These are phyloP conservation scores for Psylliodes chrysocephalus DNA, from an alignment of 2,888 invertebrate species.

Conservation along the genomic window DNA sequence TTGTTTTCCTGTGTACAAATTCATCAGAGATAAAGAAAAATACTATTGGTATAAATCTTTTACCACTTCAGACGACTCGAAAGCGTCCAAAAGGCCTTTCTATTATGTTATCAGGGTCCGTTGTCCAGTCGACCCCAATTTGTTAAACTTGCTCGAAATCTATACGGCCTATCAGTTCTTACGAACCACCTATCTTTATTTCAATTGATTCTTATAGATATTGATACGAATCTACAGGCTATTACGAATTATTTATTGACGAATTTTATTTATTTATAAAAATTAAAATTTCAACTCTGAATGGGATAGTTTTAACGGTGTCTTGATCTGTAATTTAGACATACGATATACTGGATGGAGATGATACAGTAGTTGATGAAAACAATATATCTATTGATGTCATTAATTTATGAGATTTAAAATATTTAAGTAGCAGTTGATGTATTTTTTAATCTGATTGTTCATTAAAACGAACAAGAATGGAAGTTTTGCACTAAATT, in stretches of 20 bases:
- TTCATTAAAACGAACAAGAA: no score
- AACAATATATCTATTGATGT: no score
- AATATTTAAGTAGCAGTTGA: no score
- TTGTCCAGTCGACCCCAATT: slow-evolving; percentile 55
- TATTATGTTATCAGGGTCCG: slow-evolving; percentile 56
- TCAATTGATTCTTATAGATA: slow-evolving; percentile 29
- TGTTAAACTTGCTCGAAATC: slow-evolving; percentile 44
- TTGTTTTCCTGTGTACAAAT: neutral
- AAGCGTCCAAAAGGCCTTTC: slow-evolving; percentile 48
- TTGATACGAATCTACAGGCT: slow-evolving; percentile 15
- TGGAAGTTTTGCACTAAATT: no score
- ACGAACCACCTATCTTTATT: slow-evolving; percentile 30
- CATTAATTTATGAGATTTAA: no score
- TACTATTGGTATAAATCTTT: slow-evolving; percentile 42
- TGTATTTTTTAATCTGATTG: no score
- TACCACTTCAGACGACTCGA: slow-evolving; percentile 36
- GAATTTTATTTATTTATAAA: no score
- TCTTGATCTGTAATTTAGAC: no score
- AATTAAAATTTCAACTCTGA: no score
- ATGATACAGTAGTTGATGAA: no score
- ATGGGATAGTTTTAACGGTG: no score
- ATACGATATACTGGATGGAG: no score
- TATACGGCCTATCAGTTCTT: slow-evolving; percentile 35
- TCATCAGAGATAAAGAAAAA: slow-evolving; percentile 3
- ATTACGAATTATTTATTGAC: neutral